Evolutionary conservation across 2,797 vertebrate species (phyloP), one percentile per base, ranked within the genome.

Genomic region (Heterohyrax brucei): DNA sequence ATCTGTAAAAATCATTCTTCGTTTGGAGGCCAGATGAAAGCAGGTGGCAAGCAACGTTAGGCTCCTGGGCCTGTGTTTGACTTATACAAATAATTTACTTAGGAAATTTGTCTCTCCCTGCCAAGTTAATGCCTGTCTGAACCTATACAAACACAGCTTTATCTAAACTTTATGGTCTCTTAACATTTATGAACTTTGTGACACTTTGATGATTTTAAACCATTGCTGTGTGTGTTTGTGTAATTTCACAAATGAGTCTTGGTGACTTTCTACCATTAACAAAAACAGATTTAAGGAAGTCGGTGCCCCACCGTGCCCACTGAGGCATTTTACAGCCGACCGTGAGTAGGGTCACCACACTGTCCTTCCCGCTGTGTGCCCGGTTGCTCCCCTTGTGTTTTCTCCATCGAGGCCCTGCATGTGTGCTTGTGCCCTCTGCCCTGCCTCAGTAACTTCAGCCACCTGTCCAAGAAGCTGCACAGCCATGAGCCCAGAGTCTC

Each of bases 401-500:
- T 33, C 85, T 75, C 28, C 21, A 3, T 46, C 9, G 10, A 30
- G 86, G 75, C 68, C 56, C 76, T 48, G 46, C 30, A 18, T 18
- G 24, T 81, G 39, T 28, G 48, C 19, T 24, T 1, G 0, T 19
- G 75, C 61, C 66, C 66, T n/a, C 22, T 21, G 46, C 64, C 24
- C 53, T 56, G 30, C 62, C 66, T 79, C 48, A 62, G 26, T 48
- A 13, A 30, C 85, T 56, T 26, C 72, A 76, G 93, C 86, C 79
- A 68, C 93, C 83, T 95, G 95, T 76, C 62, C 10, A 79, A 89
- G 56, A 64, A 86, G 77, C 87, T 94, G 50, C 68, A 78, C 87
- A 87, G 64, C 56, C 66, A 72, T 6, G 61, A 92, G 78, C 14
- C 2, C 82, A 19, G 91, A 30, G 77, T n/a, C 91, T 89, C 84